A percentile compares a stretch with the other conserved stretches of the same genome.
Evolutionary conservation across 2,113 vertebrate species (phyloP).

Genomic region (Pelecanoides urinatrix): DNA sequence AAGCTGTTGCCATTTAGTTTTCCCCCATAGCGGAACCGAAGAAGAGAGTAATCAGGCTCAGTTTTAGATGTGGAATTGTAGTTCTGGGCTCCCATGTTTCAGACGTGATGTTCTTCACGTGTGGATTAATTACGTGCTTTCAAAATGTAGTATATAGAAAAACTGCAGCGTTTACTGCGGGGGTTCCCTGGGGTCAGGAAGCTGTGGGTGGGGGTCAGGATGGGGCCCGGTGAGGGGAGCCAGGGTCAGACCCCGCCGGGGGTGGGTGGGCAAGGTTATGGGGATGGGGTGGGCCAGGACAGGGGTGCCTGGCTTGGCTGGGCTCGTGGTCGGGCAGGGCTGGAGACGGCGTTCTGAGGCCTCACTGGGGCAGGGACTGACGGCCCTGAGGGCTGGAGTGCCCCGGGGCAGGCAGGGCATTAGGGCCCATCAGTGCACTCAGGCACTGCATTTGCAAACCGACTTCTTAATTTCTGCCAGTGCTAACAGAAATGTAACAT

Average conservation of each 20-base stretch:
- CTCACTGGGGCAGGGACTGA: not conserved
- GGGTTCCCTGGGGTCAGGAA: not conserved
- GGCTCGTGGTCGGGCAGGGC: accelerated
- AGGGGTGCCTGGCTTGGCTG: not conserved
- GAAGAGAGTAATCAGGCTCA: not conserved
- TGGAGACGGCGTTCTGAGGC: accelerated
- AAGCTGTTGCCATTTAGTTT: not conserved
- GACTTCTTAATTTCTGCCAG: not conserved
- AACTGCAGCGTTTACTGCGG: not conserved
- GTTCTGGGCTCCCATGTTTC: not conserved
- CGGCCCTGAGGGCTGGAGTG: not conserved
- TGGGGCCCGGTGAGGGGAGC: not conserved
- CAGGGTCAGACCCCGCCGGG: not conserved
- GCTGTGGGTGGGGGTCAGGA: not conserved
- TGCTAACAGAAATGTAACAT: not conserved
- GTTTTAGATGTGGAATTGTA: not conserved
- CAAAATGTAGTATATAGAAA: not conserved
- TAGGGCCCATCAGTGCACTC: too few relatives aligned
- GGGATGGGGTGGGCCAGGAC: not conserved
- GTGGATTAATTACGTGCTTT: not conserved
- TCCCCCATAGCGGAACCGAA: accelerated
- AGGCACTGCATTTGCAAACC: not conserved
- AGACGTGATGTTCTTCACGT: not conserved
- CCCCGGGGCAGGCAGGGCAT: accelerated
- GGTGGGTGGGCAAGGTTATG: not conserved